A percentile compares a stretch with the other conserved stretches of the same genome.
phyloP scores from a whole-genome alignment of 2,797 vertebrate genomes.

The Lagorchestes hirsutus region DNA sequence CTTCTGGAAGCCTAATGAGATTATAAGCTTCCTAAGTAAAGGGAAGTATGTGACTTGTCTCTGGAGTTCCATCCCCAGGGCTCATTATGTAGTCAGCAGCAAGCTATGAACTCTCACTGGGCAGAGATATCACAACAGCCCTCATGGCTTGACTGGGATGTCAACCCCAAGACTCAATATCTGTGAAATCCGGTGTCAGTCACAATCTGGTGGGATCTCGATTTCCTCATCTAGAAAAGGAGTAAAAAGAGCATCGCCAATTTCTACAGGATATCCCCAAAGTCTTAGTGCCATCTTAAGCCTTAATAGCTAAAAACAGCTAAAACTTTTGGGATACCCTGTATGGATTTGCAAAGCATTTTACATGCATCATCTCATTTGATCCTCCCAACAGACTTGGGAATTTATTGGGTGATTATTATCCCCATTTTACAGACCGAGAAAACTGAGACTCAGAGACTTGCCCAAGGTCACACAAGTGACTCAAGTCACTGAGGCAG shows the following conservation, averaged over 20 bases:
- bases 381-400: background rate
- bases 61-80: background rate
- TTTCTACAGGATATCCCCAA: background rate
- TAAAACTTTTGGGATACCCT: background rate
- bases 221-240: background rate
- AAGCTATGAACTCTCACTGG: background rate
- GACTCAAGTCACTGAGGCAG: background rate
- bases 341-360: background rate
- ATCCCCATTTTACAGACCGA: slow-evolving; percentile 24
- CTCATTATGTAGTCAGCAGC: background rate
- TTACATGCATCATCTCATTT: background rate
- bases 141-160: background rate
- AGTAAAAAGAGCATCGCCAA: background rate
- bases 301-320: background rate
- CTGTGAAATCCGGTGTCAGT: background rate
- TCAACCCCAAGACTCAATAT: background rate
- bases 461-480: slow-evolving; percentile 11
- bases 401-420: background rate
- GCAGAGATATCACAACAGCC: background rate
- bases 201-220: background rate
- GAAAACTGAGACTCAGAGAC: slow-evolving; percentile 14
- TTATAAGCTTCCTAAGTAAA: background rate
- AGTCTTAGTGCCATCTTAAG: background rate
- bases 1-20: background rate
- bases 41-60: background rate